Evolutionary conservation across 2,888 invertebrate genomes (phyloP).

Genomic region (Hypomecis punctinalis): DNA sequence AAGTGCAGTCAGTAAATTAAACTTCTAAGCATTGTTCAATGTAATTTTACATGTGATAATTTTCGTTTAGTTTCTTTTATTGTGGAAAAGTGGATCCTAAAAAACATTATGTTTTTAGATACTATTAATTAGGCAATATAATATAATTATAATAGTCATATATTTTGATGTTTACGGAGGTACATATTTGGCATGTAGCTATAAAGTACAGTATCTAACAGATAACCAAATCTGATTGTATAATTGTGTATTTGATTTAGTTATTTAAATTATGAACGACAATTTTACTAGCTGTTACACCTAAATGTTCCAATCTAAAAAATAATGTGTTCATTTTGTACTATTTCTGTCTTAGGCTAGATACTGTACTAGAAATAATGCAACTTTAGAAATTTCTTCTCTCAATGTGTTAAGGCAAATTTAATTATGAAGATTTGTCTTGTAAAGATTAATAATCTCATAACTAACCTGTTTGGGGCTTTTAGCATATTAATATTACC

Average conservation of each 20-base stretch:
- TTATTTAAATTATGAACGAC: no score
- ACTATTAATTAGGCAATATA: slow-evolving; percentile 1
- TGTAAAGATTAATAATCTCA: slow-evolving; percentile 37
- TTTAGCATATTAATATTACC: slow-evolving; percentile 5
- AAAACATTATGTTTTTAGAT: slow-evolving; percentile 14
- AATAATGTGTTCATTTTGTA: not conserved
- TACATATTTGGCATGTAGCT: slow-evolving; percentile 10
- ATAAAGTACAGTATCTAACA: slow-evolving; percentile 12
- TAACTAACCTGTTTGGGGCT: slow-evolving; percentile 13
- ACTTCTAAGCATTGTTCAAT: slow-evolving; percentile 7
- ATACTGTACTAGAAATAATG: slow-evolving; percentile 3
- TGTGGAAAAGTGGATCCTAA: slow-evolving; percentile 16
- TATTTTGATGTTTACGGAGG: slow-evolving; percentile 12
- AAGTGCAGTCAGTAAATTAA: slow-evolving; percentile 25
- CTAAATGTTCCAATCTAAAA: no score
- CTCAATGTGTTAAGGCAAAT: slow-evolving; percentile 2
- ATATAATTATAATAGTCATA: not conserved
- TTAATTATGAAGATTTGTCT: slow-evolving; percentile 23
- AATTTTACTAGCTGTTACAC: not conserved
- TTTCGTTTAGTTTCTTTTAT: slow-evolving; percentile 4
- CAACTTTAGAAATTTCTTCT: not conserved
- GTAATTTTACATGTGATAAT: slow-evolving; percentile 21
- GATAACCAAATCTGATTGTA: slow-evolving; percentile 11
- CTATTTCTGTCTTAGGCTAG: slow-evolving; percentile 3
- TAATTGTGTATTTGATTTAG: not conserved